Conservation (phyloP, 1,140 invertebrate species). For the Calephelis nemesis region DNA sequence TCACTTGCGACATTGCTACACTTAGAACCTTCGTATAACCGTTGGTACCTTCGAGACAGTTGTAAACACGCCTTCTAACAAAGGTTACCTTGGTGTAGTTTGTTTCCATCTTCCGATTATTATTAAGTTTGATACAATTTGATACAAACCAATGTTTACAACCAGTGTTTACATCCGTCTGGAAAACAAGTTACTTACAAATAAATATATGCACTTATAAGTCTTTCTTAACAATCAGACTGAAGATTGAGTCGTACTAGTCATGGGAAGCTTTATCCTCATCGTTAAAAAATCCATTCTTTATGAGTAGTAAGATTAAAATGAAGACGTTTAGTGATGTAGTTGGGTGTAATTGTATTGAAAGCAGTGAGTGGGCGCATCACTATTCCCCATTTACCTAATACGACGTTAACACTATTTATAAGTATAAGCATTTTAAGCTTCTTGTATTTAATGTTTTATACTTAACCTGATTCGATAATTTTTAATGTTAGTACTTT, state of each 20-base stretch:
- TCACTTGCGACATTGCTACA: too few relatives aligned
- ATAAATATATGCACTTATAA: neutral
- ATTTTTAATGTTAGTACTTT: neutral
- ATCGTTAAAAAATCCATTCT: slow-evolving; percentile 53
- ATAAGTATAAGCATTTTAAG: neutral
- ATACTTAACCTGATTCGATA: too few relatives aligned
- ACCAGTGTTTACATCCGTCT: neutral
- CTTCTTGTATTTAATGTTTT: neutral
- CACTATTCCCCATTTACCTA: slow-evolving; percentile 27
- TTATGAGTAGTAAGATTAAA: slow-evolving; percentile 63
- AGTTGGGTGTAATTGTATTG: slow-evolving; percentile 37
- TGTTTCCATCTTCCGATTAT: too few relatives aligned
- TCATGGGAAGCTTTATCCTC: slow-evolving; percentile 34
- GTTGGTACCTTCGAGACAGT: too few relatives aligned
- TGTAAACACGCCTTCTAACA: too few relatives aligned
- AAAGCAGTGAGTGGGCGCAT: slow-evolving; percentile 22
- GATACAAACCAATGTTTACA: too few relatives aligned
- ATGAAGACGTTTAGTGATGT: slow-evolving; percentile 48
- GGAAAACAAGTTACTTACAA: neutral
- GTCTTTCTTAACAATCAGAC: neutral
- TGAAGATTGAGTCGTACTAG: slow-evolving; percentile 24
- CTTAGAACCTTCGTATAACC: too few relatives aligned
- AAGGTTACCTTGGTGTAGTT: too few relatives aligned
- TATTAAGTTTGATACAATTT: too few relatives aligned
- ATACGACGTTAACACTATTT: slow-evolving; percentile 17